Evolutionary conservation across 2,888 invertebrate genomes (phyloP).

Genomic region (Agrilus biguttatus): DNA sequence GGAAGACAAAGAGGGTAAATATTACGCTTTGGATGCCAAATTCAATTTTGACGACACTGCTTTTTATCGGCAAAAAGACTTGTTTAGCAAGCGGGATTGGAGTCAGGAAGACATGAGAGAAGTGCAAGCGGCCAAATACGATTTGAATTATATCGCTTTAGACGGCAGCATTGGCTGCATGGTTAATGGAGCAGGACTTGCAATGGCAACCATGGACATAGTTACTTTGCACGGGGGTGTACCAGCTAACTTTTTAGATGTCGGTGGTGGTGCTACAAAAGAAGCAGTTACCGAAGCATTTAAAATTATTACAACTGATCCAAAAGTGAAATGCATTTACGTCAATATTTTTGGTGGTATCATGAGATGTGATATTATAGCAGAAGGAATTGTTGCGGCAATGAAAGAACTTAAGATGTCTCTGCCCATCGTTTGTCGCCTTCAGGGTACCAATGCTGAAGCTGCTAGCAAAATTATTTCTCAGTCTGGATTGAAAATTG

Average conservation of each 20-base stretch:
- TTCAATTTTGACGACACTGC: constrained; percentile 93
- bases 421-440: constrained; percentile 84
- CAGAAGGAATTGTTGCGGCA: constrained; percentile 89
- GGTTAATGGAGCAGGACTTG: constrained; percentile 92
- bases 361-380: constrained; percentile 95
- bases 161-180: constrained; percentile 91
- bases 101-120: constrained; percentile 88
- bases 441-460: constrained; percentile 78
- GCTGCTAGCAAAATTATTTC: constrained; percentile 72
- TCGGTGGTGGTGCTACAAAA: constrained; percentile 89
- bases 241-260: constrained; percentile 94
- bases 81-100: constrained; percentile 74
- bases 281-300: constrained; percentile 89
- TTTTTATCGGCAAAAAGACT: constrained; percentile 76
- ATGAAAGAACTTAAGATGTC: constrained; percentile 82
- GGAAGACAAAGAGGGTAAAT: constrained; percentile 44
- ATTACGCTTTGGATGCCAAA: constrained; percentile 88
- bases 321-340: constrained; percentile 80
- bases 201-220: constrained; percentile 98
- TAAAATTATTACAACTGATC: constrained; percentile 88
- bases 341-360: constrained; percentile 98
- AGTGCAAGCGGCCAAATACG: constrained; percentile 76
- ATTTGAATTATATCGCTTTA: constrained; percentile 87
- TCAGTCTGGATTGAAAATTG: constrained; percentile 57
- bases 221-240: constrained; percentile 90